phyloP scores from a whole-genome alignment of 2,797 vertebrate genomes.

The Synanceia verrucosa region DNA sequence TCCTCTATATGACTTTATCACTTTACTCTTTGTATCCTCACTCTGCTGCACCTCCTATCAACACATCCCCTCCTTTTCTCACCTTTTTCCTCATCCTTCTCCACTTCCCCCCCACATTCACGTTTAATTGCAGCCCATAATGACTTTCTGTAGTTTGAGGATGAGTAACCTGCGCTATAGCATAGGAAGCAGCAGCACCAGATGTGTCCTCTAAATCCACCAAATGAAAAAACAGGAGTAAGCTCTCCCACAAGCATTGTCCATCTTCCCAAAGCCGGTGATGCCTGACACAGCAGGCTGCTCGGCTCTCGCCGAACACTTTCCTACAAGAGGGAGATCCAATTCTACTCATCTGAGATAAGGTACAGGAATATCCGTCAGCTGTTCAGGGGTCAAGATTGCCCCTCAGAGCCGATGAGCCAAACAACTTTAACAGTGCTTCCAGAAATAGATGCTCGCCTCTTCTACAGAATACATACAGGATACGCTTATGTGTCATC shows the following conservation, averaged over 20 bases:
- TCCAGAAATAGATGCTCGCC: conserved; percentile 13
- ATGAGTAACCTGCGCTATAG: conserved; percentile 46
- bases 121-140: conserved; percentile 78
- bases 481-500: no score
- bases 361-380: conserved; percentile 42
- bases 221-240: conserved; percentile 73
- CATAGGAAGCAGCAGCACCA: conserved; percentile 52
- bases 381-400: conserved; percentile 34
- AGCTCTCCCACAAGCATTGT: conserved; percentile 71
- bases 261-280: conserved; percentile 65
- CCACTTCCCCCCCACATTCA: conserved; percentile 45
- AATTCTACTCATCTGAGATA: conserved; percentile 38
- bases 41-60: conserved; percentile 47
- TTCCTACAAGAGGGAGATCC: conserved; percentile 35
- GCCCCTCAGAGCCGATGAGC: conserved; percentile 2
- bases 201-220: conserved; percentile 75
- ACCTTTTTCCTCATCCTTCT: conserved; percentile 34
- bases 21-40: conserved; percentile 50
- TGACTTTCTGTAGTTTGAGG: conserved; percentile 63
- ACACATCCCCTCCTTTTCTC: conserved; percentile 55
- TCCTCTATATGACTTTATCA: conserved; percentile 3
- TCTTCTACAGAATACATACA: conserved; percentile 49
- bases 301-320: conserved; percentile 61
- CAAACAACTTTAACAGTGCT: conserved; percentile 19
- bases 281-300: conserved; percentile 69